Percentiles rank a stretch among this genome's conserved stretches.
phyloP scores from a whole-genome alignment of 2,113 vertebrate species.

The Hucho hucho region DNA sequence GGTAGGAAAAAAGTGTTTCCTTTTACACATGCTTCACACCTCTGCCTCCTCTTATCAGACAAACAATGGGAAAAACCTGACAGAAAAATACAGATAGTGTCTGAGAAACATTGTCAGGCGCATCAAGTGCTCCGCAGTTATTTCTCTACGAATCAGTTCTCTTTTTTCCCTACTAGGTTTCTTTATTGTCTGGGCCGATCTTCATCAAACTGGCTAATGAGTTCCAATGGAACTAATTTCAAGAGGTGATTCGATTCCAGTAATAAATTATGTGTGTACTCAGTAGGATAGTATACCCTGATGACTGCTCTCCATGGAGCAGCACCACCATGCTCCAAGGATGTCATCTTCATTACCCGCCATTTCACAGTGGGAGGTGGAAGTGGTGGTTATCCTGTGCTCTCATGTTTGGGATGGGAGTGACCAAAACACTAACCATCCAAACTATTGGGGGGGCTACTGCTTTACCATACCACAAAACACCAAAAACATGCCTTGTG shows the following conservation, averaged over 20 bases:
- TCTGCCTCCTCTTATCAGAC: background rate
- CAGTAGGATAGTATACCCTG: conserved; percentile 59
- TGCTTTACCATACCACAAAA: background rate
- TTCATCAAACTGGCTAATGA: conserved; percentile 70
- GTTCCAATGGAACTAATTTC: conserved; percentile 71
- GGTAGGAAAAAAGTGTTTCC: background rate
- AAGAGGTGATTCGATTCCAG: conserved; percentile 64
- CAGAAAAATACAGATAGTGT: background rate
- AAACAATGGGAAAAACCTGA: conserved; percentile 16
- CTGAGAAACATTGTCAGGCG: conserved; percentile 2
- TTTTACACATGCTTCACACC: background rate
- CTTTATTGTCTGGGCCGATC: conserved; percentile 56
- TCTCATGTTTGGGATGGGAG: background rate
- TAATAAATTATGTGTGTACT: conserved; percentile 72
- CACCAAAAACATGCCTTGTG: conserved; percentile 10
- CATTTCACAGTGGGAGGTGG: background rate
- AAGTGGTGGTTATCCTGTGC: background rate
- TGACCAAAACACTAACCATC: too few species aligned
- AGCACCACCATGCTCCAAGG: conserved; percentile 25
- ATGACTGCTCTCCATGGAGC: conserved; percentile 32
- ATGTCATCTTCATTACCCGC: conserved; percentile 45
- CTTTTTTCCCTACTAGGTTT: background rate
- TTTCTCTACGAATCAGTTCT: conserved; percentile 5
- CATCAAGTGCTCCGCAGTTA: background rate
- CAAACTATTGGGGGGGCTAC: too few species aligned